Conservation (phyloP, 2,888 invertebrate genomes). For the Hydrotaea diabolus region DNA sequence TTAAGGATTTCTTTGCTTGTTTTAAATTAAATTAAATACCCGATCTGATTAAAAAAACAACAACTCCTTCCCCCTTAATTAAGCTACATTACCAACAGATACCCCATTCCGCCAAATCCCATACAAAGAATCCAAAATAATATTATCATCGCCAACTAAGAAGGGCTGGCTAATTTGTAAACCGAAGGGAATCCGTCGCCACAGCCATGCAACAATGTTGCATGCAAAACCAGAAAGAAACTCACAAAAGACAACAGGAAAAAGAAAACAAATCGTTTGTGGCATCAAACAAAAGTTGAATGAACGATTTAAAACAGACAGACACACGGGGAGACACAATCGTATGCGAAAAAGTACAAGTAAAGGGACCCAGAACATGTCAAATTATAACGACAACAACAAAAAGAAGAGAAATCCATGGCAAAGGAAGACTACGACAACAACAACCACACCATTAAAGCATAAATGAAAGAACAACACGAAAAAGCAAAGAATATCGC, state of each 20-base stretch:
- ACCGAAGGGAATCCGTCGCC: background rate
- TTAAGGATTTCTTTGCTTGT: no score
- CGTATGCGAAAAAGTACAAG: background rate
- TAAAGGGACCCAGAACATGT: slow-evolving; percentile 33
- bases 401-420: background rate
- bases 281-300: slow-evolving; percentile 61
- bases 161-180: slow-evolving; percentile 5
- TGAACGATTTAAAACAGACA: slow-evolving; percentile 62
- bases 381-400: slow-evolving; percentile 26
- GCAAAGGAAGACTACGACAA: background rate
- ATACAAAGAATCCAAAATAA: background rate
- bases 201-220: slow-evolving; percentile 21
- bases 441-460: background rate
- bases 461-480: background rate
- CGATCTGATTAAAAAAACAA: slow-evolving; percentile 3
- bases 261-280: slow-evolving; percentile 40
- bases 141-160: background rate
- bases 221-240: background rate
- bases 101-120: background rate
- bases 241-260: slow-evolving; percentile 27
- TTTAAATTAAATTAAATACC: background rate
- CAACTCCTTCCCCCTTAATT: slow-evolving; percentile 7
- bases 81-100: background rate
- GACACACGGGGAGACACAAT: slow-evolving; percentile 31
- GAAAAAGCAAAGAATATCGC: background rate